Evolutionary conservation across 2,888 invertebrate species (phyloP), one percentile per base, ranked within the genome.

Genomic region (Platerodrilus igneus): DNA sequence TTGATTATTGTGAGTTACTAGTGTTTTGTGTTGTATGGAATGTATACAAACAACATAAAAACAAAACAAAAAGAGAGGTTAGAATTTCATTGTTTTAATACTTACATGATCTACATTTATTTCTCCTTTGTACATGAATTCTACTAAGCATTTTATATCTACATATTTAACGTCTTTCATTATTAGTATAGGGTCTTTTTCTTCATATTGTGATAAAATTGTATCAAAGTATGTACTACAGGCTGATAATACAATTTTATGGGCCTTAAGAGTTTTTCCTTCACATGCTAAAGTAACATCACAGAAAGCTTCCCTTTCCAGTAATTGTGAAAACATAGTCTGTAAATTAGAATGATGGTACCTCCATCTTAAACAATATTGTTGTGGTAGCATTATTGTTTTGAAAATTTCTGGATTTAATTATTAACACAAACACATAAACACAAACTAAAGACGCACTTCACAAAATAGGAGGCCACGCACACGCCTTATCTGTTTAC

Each of bases 61-160:
- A n/a, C n/a, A n/a, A n/a, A n/a, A n/a, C n/a, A n/a, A 16, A 28
- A 28, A 28, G 28, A 9, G 28, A 28, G 28, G 28, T 28, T 28
- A 28, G n/a, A n/a, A n/a, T n/a, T n/a, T n/a, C n/a, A n/a, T n/a
- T 4, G 10, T 11, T 16, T 25, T 23, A 36, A 30, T 52, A 79
- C 86, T 83, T 68, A 91, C 91, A 72, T 91, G 90, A 62, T 90
- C 89, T 41, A 93, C 91, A 71, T 90, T 91, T 68, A 93, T 92
- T 73, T 93, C 93, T 49, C 93, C 93, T 60, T 89, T 89, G 69
- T 93, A 93, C 92, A 93, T 93, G 66, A 92, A 93, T 67, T 91
- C 89, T 37, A 93, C 86, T 51, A 93, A 76, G 46, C 90, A 89
- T 67, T 84, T 84, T 57, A 93, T 81, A 70, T 93, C 92, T 51